A percentile compares a stretch with the other conserved stretches of the same genome.
These are phyloP conservation scores for Gambusia holbrooki DNA, from an alignment of 2,113 vertebrate genomes.

Conservation along the genomic window DNA sequence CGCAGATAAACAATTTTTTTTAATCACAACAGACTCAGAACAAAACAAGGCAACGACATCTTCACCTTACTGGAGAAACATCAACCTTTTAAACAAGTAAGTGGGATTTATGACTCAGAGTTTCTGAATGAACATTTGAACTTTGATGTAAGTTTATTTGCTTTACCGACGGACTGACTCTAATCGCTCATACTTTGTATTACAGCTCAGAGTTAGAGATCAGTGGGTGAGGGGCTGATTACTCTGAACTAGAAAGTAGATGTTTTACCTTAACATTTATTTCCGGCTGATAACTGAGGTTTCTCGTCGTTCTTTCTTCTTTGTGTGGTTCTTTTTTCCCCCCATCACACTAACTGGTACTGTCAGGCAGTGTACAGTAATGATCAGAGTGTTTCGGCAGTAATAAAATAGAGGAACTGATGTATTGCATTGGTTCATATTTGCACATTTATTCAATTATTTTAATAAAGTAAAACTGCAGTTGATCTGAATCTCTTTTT, in stretches of 20 bases:
- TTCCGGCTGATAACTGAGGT: neutral
- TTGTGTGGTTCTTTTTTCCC: neutral
- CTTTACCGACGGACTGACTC: neutral
- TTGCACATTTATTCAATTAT: neutral
- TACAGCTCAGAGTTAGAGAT: neutral
- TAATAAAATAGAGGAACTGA: too few species aligned
- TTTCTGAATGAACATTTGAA: neutral
- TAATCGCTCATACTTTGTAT: neutral
- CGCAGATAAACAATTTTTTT: slow-evolving; percentile 66
- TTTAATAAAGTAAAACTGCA: neutral
- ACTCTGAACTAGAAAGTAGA: neutral
- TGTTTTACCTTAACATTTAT: neutral
- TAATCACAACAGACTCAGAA: slow-evolving; percentile 51
- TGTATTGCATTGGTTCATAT: too few species aligned
- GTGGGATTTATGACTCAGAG: neutral
- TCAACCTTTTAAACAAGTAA: neutral
- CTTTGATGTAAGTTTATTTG: neutral
- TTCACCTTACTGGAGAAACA: neutral
- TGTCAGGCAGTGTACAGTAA: neutral
- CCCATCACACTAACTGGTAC: neutral
- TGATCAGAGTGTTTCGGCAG: too few species aligned
- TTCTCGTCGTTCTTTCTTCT: neutral
- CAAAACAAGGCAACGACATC: neutral
- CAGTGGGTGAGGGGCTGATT: neutral
- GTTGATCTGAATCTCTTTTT: neutral